Evolutionary conservation across 2,797 vertebrate species (phyloP).

Genomic region (Characodon lateralis): DNA sequence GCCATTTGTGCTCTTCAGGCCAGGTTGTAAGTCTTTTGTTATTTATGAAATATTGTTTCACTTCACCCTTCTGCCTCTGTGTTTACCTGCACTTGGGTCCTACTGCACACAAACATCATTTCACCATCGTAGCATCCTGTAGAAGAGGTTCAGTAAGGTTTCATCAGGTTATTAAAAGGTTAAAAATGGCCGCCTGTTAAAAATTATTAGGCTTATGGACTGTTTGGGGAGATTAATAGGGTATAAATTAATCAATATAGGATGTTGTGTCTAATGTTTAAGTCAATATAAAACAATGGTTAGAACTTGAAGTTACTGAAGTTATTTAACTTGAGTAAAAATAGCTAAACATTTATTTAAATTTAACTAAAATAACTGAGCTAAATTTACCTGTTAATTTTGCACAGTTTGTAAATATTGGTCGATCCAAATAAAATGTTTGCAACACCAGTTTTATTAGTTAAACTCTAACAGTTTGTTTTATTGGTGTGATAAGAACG

Average conservation of each 20-base stretch:
- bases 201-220: not conserved
- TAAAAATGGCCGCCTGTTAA: not conserved
- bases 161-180: not conserved
- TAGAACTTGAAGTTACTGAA: not conserved
- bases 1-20: no score
- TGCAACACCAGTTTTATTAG: not conserved
- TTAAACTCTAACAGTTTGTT: not conserved
- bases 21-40: no score
- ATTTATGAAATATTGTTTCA: no score
- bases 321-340: not conserved
- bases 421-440: not conserved
- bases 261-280: not conserved
- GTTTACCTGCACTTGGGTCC: no score
- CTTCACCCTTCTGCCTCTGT: no score
- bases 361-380: not conserved
- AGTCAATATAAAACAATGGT: not conserved
- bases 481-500: not conserved
- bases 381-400: conserved; percentile 9
- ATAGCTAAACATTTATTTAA: not conserved
- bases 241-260: not conserved
- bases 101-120: no score
- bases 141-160: not conserved
- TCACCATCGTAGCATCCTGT: not conserved
- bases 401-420: conserved; percentile 4
- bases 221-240: not conserved